phyloP scores from a whole-genome alignment of 2,797 vertebrate species.

The Silurus aristotelis region DNA sequence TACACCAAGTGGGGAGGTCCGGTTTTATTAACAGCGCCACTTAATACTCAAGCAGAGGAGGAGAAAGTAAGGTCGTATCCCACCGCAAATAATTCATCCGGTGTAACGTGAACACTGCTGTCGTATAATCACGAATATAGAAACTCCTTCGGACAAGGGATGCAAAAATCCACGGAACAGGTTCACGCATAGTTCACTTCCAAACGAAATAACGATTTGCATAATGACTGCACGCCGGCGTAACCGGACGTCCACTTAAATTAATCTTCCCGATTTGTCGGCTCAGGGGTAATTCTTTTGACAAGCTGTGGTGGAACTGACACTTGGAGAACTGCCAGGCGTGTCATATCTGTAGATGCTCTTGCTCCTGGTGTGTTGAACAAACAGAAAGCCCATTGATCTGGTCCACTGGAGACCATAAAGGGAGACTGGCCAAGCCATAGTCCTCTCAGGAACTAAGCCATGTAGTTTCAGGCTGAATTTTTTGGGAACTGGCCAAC shows the following conservation, averaged over 20 bases:
- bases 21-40: neutral
- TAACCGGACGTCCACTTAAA: constrained; percentile 42
- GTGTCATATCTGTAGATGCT: neutral
- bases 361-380: neutral
- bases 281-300: constrained; percentile 41
- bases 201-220: constrained; percentile 45
- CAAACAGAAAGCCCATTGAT: constrained; percentile 18
- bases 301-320: constrained; percentile 39
- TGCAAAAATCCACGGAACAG: constrained; percentile 35
- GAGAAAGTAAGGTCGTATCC: constrained; percentile 12
- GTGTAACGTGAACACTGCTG: constrained; percentile 9
- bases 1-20: neutral
- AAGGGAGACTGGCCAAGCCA: neutral
- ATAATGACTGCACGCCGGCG: constrained; percentile 47
- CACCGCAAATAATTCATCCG: constrained; percentile 27
- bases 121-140: constrained; percentile 45
- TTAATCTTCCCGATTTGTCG: constrained; percentile 37
- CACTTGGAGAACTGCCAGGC: constrained; percentile 28
- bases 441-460: neutral
- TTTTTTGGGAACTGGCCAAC: neutral
- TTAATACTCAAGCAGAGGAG: neutral
- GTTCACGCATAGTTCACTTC: constrained; percentile 44
- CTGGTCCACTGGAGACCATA: constrained; percentile 18
- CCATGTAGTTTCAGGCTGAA: neutral
- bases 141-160: constrained; percentile 31